A percentile compares a stretch with the other conserved stretches of the same genome.
phyloP scores from a whole-genome alignment of 92 coral and sea anemone species.

The Nematostella vectensis region DNA sequence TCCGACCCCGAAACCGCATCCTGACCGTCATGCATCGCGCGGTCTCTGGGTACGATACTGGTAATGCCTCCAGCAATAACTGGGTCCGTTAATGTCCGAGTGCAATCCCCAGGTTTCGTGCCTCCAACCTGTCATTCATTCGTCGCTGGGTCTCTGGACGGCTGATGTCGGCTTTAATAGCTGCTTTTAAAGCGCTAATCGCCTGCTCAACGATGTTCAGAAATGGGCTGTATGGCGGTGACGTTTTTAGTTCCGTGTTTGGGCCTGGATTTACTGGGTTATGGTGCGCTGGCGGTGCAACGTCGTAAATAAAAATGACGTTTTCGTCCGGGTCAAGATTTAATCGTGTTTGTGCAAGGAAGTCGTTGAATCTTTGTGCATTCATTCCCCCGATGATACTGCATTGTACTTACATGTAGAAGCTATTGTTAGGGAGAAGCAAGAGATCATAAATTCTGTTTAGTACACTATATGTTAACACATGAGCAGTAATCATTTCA shows the following conservation, averaged over 20 bases:
- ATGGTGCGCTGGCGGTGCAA: not conserved
- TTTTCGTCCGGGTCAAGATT: not conserved
- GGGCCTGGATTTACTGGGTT: not conserved
- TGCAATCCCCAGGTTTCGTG: not conserved
- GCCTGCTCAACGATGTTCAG: not conserved
- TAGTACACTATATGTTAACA: too few relatives aligned
- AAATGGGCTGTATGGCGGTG: not conserved
- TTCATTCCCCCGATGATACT: too few relatives aligned
- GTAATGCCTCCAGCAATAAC: not conserved
- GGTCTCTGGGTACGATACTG: too few relatives aligned
- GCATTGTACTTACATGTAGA: too few relatives aligned
- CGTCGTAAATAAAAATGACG: not conserved
- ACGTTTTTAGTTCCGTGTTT: not conserved
- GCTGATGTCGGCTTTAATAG: not conserved
- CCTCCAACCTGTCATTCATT: not conserved
- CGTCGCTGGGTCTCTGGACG: not conserved
- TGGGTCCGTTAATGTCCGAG: not conserved
- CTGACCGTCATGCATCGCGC: too few relatives aligned
- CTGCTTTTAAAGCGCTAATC: not conserved
- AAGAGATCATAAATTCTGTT: too few relatives aligned
- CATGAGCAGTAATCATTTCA: too few relatives aligned
- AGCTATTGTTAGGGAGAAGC: too few relatives aligned
- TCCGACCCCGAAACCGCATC: too few relatives aligned
- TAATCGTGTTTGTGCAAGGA: not conserved
- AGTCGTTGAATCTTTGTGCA: too few relatives aligned